Percentiles rank a stretch among this genome's conserved stretches.
Evolutionary conservation across 2,797 vertebrate species (phyloP).

Genomic region (Sebastiscus albofasciatus): DNA sequence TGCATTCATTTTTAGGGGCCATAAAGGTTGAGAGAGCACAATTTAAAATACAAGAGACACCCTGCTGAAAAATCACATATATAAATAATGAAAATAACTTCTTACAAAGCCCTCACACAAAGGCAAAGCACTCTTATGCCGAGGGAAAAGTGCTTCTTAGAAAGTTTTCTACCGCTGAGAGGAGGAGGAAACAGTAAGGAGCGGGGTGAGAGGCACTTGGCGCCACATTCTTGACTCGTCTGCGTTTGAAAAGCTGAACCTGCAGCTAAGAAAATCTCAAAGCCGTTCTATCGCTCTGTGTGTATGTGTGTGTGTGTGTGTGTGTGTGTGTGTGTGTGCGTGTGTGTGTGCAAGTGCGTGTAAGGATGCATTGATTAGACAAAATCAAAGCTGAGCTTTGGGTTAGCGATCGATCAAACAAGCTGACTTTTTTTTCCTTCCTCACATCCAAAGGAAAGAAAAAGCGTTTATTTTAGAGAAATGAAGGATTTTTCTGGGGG

Average conservation of each 20-base stretch:
- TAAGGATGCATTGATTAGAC: constrained; percentile 65
- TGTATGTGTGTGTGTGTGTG: background rate
- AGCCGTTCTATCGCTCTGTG: constrained; percentile 27
- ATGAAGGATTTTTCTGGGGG: background rate
- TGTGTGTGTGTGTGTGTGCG: background rate
- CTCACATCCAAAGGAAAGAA: constrained; percentile 17
- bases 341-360: background rate
- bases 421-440: background rate
- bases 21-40: background rate
- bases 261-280: constrained; percentile 60
- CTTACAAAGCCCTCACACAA: constrained; percentile 34
- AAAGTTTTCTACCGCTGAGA: constrained; percentile 47
- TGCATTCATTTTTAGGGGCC: background rate
- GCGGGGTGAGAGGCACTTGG: constrained; percentile 47
- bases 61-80: constrained; percentile 13
- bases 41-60: constrained; percentile 25
- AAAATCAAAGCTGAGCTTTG: constrained; percentile 58
- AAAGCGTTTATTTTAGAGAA: constrained; percentile 50
- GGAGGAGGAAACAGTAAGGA: constrained; percentile 47
- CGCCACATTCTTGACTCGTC: constrained; percentile 48
- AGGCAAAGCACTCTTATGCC: constrained; percentile 39
- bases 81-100: constrained; percentile 38
- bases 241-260: constrained; percentile 63
- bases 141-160: constrained; percentile 54
- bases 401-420: constrained; percentile 63